These are phyloP conservation scores for Nemopilema nomurai DNA, from an alignment of 30 jellyfish, hydroid and myxozoan species.

Conservation along the genomic window DNA sequence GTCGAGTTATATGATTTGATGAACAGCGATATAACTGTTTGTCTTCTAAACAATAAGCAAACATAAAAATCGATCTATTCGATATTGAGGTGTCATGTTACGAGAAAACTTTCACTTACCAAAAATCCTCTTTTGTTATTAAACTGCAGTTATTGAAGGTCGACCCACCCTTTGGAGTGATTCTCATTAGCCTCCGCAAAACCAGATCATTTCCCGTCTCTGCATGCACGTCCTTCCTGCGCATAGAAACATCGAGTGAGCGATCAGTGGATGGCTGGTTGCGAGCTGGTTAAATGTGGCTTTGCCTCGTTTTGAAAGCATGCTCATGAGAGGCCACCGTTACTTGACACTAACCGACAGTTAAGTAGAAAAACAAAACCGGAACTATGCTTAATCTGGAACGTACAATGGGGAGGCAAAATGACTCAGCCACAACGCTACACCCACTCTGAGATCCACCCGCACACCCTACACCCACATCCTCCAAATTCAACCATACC, in stretches of 20 bases:
- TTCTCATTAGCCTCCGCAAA: not conserved
- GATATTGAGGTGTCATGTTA: too few species aligned
- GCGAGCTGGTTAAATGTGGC: not conserved
- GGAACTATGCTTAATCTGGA: too few species aligned
- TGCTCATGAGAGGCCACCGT: too few species aligned
- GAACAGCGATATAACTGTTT: not conserved
- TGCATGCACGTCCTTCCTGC: not conserved
- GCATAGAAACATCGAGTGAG: not conserved
- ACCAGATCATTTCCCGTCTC: not conserved
- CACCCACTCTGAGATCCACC: too few species aligned
- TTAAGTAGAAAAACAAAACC: too few species aligned
- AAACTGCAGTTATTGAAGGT: not conserved
- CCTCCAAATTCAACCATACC: too few species aligned
- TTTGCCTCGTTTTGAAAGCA: not conserved
- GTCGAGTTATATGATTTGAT: too few species aligned
- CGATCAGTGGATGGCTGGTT: not conserved
- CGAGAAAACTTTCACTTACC: not conserved
- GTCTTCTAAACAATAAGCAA: not conserved
- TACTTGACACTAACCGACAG: too few species aligned
- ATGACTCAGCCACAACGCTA: too few species aligned
- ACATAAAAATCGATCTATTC: not conserved
- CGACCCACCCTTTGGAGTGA: not conserved
- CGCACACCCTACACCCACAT: too few species aligned
- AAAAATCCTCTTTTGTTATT: not conserved
- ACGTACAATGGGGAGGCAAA: too few species aligned